Conservation (phyloP, 1,140 invertebrate genomes). For the Diprion similis region DNA sequence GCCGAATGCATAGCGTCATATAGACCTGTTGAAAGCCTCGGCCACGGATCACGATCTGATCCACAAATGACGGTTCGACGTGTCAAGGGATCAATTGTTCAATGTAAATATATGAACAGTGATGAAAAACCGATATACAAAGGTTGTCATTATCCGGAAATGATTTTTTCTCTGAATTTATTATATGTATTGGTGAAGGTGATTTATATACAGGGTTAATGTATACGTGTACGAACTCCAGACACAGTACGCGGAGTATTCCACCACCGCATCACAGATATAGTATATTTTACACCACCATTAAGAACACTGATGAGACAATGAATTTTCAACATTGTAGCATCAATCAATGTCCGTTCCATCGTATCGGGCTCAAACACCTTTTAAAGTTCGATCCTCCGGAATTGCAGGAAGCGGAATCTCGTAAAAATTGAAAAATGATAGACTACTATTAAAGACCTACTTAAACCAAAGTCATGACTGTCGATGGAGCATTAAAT, state of each 20-base stretch:
- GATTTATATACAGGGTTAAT: too few relatives aligned
- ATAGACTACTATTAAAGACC: neutral
- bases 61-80: too few relatives aligned
- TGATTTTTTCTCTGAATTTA: too few relatives aligned
- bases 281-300: neutral
- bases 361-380: neutral
- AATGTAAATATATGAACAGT: too few relatives aligned
- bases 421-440: neutral
- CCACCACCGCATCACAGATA: neutral
- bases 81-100: too few relatives aligned
- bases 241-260: neutral
- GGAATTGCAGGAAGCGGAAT: neutral
- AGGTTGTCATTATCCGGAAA: too few relatives aligned
- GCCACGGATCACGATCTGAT: too few relatives aligned
- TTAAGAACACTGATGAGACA: neutral
- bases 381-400: neutral
- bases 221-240: too few relatives aligned
- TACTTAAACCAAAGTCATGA: neutral
- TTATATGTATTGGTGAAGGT: too few relatives aligned
- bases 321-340: neutral
- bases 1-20: neutral
- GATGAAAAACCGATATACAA: too few relatives aligned
- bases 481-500: neutral
- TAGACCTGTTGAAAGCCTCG: too few relatives aligned
- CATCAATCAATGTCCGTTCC: slow-evolving; percentile 2